Percentiles rank a stretch among this genome's conserved stretches.
Evolutionary conservation across 2,888 invertebrate species (phyloP).

Genomic region (Xestia c-nigrum): DNA sequence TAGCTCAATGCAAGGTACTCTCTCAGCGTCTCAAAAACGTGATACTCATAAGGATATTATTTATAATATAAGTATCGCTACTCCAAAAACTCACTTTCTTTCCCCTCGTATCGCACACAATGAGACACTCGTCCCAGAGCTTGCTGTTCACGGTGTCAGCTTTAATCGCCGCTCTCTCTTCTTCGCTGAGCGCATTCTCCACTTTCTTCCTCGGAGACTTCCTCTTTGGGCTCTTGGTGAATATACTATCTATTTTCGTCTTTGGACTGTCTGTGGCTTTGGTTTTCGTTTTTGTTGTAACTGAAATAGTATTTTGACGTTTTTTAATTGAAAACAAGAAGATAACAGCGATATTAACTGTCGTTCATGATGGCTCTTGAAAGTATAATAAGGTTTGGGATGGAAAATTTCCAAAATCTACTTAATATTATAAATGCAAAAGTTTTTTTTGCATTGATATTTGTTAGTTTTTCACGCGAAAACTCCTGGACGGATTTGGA

Average conservation of each 20-base stretch:
- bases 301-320: slow-evolving; percentile 41
- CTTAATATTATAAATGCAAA: no score
- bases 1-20: no score
- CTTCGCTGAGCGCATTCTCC: slow-evolving; percentile 70
- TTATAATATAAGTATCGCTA: not conserved
- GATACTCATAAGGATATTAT: no score
- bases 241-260: slow-evolving; percentile 49
- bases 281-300: slow-evolving; percentile 43
- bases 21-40: not conserved
- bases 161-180: slow-evolving; percentile 83
- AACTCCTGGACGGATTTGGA: no score
- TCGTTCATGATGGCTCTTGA: not conserved
- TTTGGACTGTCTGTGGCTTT: slow-evolving; percentile 37
- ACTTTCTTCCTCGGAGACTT: slow-evolving; percentile 65
- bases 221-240: slow-evolving; percentile 49
- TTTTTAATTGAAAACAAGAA: not conserved
- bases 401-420: not conserved
- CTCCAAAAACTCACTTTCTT: slow-evolving; percentile 82
- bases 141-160: slow-evolving; percentile 91
- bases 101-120: slow-evolving; percentile 83
- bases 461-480: no score
- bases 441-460: no score
- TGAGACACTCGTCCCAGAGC: slow-evolving; percentile 92
- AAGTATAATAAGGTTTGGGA: not conserved
- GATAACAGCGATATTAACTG: not conserved